These are phyloP conservation scores for Apistogramma diplotaenia DNA, from an alignment of 2,113 vertebrate species.

Conservation along the genomic window DNA sequence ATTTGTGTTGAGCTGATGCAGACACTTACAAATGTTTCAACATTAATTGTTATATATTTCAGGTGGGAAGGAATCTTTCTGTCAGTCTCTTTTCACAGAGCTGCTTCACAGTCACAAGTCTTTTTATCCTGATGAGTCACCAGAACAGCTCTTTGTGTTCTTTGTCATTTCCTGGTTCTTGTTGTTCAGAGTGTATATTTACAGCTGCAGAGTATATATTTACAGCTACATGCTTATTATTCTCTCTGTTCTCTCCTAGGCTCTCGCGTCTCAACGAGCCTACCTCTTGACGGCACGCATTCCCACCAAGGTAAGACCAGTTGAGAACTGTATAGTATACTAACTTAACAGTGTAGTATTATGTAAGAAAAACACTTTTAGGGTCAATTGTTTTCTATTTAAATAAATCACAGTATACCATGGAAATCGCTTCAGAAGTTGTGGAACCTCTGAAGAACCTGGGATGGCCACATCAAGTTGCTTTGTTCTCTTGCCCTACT, in stretches of 20 bases:
- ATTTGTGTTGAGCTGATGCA: not conserved
- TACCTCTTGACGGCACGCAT: slow-evolving; percentile 91
- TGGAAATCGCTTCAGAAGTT: not conserved
- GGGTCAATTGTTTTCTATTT: not conserved
- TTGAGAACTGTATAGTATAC: not conserved
- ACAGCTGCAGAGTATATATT: slow-evolving; percentile 26
- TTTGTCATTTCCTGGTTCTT: slow-evolving; percentile 47
- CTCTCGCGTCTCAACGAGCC: slow-evolving; percentile 88
- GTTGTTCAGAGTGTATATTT: slow-evolving; percentile 25
- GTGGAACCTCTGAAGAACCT: not conserved
- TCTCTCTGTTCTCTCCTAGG: slow-evolving; percentile 73
- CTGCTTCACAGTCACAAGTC: slow-evolving; percentile 26
- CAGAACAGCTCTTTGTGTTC: not conserved
- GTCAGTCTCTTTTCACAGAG: not conserved
- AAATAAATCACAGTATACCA: not conserved
- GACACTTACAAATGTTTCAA: not conserved
- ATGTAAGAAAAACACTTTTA: not conserved
- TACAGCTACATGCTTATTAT: slow-evolving; percentile 50
- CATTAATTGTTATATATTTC: not conserved
- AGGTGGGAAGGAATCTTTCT: not conserved
- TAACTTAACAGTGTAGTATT: not conserved
- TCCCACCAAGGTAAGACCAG: slow-evolving; percentile 88
- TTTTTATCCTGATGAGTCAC: slow-evolving; percentile 53
- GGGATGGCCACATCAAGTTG: not conserved
- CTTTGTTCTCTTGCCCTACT: not conserved